Base-by-base conservation (phyloP, 2,797 vertebrate genomes). In the Sarcophilus harrisii region DNA sequence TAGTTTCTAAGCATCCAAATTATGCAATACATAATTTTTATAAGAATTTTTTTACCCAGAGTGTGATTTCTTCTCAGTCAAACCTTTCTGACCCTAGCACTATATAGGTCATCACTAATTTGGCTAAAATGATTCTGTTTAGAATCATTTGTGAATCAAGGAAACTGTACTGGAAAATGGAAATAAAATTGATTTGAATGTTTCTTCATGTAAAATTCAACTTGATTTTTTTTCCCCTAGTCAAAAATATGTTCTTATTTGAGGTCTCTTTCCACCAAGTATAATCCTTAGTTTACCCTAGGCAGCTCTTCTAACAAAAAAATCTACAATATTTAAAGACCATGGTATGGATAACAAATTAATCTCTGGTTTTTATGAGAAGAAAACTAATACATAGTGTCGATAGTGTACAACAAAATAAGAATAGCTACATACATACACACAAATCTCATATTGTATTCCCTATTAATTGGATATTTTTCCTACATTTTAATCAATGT, bases 141-240 rank as follows among this genome's bases (percentile, higher is more conserved):
- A 49, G 28, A 96, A 97, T 59, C 21, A 92, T 14, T 8, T 45
- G 28, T 16, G 66, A 96, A 91, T 73, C 8, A 24, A 11, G 14
- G 3, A 93, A 58, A 93, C 24, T 58, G 1, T 73, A 73, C 16
- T 3, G 12, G 92, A 55, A 95, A 73, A 73, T 38, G 38, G 38
- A 73, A 73, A 92, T 38, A 13, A 58, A 91, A 54, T 32, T 81
- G 45, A 45, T 14, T 93, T 93, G 58, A 38, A 57, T 91, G 16
- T 32, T 57, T 89, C 92, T 24, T 92, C 52, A 16, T 32, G 49
- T 58, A 90, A 66, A 92, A 95, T 81, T 54, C 91, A 96, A 92
- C 81, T 21, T 21, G 54, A 91, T 59, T 73, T 27, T n/a, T 38
- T 54, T 62, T 32, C 57, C 21, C 62, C 32, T 0, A 89, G 32